These are phyloP conservation scores for Frankliniella intonsa DNA, from an alignment of 2,888 invertebrate species.

Conservation along the genomic window DNA sequence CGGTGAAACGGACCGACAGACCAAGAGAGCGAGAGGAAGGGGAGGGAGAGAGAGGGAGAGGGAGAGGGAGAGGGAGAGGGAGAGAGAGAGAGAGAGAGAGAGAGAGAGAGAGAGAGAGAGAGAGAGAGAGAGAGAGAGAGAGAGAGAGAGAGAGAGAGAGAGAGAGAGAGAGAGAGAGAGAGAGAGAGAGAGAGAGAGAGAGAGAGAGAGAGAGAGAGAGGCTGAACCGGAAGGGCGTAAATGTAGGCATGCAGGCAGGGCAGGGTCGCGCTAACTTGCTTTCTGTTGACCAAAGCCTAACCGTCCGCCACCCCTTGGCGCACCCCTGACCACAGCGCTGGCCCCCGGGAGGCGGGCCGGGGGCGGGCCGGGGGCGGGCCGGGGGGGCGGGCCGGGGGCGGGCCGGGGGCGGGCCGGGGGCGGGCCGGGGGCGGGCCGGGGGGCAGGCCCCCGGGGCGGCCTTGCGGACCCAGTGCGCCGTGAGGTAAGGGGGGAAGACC, in stretches of 20 bases:
- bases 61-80: not conserved
- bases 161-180: not conserved
- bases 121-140: not conserved
- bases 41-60: not conserved
- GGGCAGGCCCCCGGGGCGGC: no score
- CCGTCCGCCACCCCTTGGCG: not conserved
- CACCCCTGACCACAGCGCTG: no score
- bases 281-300: not conserved
- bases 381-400: no score
- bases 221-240: not conserved
- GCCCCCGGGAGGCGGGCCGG: no score
- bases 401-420: no score
- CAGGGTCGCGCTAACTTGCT: not conserved
- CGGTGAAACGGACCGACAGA: not conserved
- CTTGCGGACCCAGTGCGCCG: no score
- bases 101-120: not conserved
- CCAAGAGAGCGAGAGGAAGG: not conserved
- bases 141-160: not conserved
- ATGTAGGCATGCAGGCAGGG: no score
- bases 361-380: no score
- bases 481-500: no score
- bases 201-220: not conserved
- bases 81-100: not conserved
- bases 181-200: not conserved
- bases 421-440: no score